Evolutionary conservation across 2,113 vertebrate genomes (phyloP).

Genomic region (Dascyllus trimaculatus): DNA sequence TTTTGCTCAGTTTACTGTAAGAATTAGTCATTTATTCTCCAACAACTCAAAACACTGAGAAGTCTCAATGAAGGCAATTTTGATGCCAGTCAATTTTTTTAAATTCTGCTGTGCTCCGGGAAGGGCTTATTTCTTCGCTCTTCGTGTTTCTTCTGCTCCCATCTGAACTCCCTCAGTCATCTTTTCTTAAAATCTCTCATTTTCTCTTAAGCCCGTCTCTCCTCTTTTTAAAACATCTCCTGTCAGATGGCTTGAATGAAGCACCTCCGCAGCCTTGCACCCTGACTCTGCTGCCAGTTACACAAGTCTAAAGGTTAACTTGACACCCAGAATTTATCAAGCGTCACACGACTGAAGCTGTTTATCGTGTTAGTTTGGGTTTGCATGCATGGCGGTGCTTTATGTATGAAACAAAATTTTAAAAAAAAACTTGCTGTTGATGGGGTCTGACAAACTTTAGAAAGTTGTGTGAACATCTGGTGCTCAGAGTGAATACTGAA

Average conservation of each 20-base stretch:
- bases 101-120: too few relatives aligned
- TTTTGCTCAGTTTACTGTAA: not conserved
- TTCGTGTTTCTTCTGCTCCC: not conserved
- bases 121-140: not conserved
- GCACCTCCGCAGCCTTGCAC: not conserved
- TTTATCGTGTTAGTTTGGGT: conserved; percentile 2
- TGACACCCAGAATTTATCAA: conserved; percentile 40
- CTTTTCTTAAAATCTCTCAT: not conserved
- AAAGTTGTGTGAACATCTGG: not conserved
- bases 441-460: not conserved
- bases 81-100: too few relatives aligned
- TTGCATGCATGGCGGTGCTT: conserved; percentile 17
- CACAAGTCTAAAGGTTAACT: conserved; percentile 24
- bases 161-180: not conserved
- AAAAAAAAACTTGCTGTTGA: not conserved
- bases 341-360: conserved; percentile 11
- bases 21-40: not conserved
- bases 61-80: too few relatives aligned
- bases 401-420: conserved; percentile 9
- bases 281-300: not conserved
- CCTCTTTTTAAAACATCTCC: not conserved
- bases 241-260: not conserved
- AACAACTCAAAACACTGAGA: not conserved
- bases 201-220: not conserved
- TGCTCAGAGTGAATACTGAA: not conserved